phyloP scores from a whole-genome alignment of 2,888 invertebrate species.

The Podabrus alpinus region DNA sequence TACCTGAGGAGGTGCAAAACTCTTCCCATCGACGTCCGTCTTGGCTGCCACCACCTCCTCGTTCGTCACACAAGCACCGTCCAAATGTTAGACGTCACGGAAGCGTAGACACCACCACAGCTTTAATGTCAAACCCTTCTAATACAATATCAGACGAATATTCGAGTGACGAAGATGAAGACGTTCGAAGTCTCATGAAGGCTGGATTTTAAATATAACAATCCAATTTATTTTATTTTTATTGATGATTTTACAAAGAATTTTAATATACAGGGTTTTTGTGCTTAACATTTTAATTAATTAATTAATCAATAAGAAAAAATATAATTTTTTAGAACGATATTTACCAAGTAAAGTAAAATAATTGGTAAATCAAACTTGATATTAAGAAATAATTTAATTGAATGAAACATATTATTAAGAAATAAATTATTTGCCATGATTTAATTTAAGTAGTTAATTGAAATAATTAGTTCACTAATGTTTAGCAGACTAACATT shows the following conservation, averaged over 20 bases:
- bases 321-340: background rate
- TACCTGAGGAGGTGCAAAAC: constrained; percentile 66
- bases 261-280: background rate
- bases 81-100: constrained; percentile 66
- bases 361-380: background rate
- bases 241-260: background rate
- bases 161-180: constrained; percentile 50
- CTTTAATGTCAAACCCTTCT: constrained; percentile 67
- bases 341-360: background rate
- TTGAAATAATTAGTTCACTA: background rate
- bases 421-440: background rate
- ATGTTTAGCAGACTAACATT: background rate
- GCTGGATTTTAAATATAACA: constrained; percentile 42
- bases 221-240: background rate
- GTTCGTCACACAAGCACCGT: constrained; percentile 59
- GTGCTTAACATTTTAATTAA: background rate
- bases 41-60: constrained; percentile 49
- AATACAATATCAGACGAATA: constrained; percentile 55
- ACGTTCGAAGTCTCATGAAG: constrained; percentile 51
- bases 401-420: background rate
- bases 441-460: background rate
- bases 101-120: constrained; percentile 64
- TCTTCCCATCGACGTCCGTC: constrained; percentile 45
- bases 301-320: background rate
- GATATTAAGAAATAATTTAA: background rate